phyloP scores from a whole-genome alignment of 2,113 vertebrate genomes.

The Austrofundulus limnaeus region DNA sequence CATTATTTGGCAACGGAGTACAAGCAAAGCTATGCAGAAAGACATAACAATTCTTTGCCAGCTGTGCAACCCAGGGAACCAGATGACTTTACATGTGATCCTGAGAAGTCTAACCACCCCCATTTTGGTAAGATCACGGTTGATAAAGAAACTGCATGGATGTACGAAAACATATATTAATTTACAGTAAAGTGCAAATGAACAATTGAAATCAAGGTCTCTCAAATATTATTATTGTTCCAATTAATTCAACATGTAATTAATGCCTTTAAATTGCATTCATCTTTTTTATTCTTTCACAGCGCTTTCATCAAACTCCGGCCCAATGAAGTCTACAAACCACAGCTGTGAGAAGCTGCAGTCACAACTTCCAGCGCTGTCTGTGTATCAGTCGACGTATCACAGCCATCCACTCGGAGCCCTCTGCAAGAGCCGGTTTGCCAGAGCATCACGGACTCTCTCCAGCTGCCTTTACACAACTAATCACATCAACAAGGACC shows the following conservation, averaged over 20 bases:
- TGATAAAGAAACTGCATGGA: background rate
- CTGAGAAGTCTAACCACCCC: conserved; percentile 77
- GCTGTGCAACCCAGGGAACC: conserved; percentile 57
- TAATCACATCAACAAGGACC: conserved; percentile 60
- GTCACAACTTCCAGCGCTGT: conserved; percentile 36
- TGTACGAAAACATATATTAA: too few species aligned
- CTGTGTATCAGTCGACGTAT: conserved; percentile 64
- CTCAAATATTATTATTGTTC: conserved; percentile 49
- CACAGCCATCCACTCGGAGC: conserved; percentile 54
- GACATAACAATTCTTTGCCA: conserved; percentile 57
- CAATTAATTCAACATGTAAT: conserved; percentile 63
- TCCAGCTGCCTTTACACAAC: conserved; percentile 60
- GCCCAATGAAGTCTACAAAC: conserved; percentile 64
- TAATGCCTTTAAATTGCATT: conserved; percentile 47
- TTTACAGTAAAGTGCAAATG: conserved; percentile 2
- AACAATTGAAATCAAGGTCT: conserved; percentile 41
- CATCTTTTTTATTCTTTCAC: conserved; percentile 43
- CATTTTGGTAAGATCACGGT: conserved; percentile 39
- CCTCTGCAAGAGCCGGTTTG: conserved; percentile 52
- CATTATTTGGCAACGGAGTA: conserved; percentile 75
- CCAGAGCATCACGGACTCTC: conserved; percentile 48
- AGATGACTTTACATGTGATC: conserved; percentile 72
- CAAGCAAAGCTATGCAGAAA: conserved; percentile 74
- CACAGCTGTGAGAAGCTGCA: conserved; percentile 42
- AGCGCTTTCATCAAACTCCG: conserved; percentile 81